These are phyloP conservation scores for Agriotes lineatus DNA, from an alignment of 2,888 invertebrate genomes.

Conservation along the genomic window DNA sequence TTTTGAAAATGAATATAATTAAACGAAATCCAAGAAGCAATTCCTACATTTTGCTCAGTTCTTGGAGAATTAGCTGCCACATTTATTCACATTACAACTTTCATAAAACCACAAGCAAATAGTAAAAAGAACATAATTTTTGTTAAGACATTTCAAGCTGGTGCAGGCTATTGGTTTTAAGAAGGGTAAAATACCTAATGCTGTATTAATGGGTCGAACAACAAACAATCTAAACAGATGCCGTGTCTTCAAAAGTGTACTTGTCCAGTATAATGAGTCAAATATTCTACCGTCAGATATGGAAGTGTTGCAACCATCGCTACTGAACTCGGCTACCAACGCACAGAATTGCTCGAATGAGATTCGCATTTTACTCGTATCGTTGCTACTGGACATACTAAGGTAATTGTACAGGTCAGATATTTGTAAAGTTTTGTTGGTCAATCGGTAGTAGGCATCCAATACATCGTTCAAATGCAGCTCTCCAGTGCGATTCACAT, in stretches of 20 bases:
- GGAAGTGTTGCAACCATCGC: conserved; percentile 50
- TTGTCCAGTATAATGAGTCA: conserved; percentile 61
- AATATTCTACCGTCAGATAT: conserved; percentile 56
- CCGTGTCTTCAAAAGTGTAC: conserved; percentile 65
- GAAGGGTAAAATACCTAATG: conserved; percentile 60
- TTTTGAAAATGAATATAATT: too few species aligned
- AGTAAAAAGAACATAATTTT: not conserved
- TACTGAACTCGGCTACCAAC: conserved; percentile 78
- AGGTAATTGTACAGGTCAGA: conserved; percentile 62
- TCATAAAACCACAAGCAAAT: too few species aligned
- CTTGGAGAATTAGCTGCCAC: too few species aligned
- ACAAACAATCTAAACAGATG: conserved; percentile 62
- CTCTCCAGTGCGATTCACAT: conserved; percentile 72
- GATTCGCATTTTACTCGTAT: conserved; percentile 67
- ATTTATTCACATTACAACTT: too few species aligned
- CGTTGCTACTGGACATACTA: conserved; percentile 65
- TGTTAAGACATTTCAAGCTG: conserved; percentile 1
- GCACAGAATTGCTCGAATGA: conserved; percentile 89
- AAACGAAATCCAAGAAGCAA: too few species aligned
- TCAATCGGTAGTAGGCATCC: conserved; percentile 73
- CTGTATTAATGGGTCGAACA: conserved; percentile 59
- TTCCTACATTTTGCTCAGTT: too few species aligned
- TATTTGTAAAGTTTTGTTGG: conserved; percentile 56
- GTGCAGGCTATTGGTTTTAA: not conserved
- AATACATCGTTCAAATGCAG: conserved; percentile 74